Conservation (phyloP, 1,140 invertebrate species). For the Danaus plexippus region DNA sequence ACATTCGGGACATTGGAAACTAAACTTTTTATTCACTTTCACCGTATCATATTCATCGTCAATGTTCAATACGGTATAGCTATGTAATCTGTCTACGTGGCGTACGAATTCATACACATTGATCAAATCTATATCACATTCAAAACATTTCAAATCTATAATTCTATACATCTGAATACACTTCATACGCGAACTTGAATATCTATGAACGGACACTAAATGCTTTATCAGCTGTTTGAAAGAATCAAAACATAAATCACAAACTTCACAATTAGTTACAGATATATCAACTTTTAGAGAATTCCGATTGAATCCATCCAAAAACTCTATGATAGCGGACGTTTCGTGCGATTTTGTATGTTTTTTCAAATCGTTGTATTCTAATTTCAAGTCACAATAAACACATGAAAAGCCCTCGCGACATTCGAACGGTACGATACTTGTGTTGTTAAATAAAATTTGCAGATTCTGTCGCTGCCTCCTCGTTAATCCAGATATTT, state of each 20-base stretch:
- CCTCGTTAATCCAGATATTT: constrained; percentile 26
- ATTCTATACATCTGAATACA: constrained; percentile 19
- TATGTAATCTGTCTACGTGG: constrained; percentile 31
- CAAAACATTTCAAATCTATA: constrained; percentile 34
- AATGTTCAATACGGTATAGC: constrained; percentile 12
- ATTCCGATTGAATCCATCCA: constrained; percentile 24
- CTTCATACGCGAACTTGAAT: too few relatives aligned
- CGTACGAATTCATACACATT: constrained; percentile 21
- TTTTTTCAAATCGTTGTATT: constrained; percentile 28
- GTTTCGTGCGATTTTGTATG: constrained; percentile 41
- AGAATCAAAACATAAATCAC: constrained; percentile 28
- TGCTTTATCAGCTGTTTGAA: constrained; percentile 36
- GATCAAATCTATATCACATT: constrained; percentile 26
- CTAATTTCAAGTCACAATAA: constrained; percentile 32
- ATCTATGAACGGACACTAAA: constrained; percentile 32
- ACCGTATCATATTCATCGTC: constrained; percentile 2
- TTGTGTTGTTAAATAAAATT: constrained; percentile 46
- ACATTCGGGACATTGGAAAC: constrained; percentile 18
- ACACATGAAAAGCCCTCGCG: constrained; percentile 41
- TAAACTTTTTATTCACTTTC: constrained; percentile 27
- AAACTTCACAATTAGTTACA: constrained; percentile 35
- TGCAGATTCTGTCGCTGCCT: constrained; percentile 36
- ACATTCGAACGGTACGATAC: constrained; percentile 51
- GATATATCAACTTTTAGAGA: constrained; percentile 48
- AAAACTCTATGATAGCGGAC: constrained; percentile 28